These are phyloP conservation scores for Vombatus ursinus DNA, from an alignment of 2,113 vertebrate species.

Conservation along the genomic window DNA sequence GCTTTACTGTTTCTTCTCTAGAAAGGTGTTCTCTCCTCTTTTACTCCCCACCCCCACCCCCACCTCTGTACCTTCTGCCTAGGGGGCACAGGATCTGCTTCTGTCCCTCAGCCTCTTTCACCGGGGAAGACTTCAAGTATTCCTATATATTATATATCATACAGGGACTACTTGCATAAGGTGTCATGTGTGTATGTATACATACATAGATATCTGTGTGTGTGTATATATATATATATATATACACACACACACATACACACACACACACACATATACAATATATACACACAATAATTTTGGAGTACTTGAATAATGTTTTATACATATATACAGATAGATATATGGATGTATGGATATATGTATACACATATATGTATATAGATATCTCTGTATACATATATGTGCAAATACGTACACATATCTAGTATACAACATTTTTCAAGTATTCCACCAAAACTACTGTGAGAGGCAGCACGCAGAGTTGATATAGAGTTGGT, in stretches of 20 bases:
- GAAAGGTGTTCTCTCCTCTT: background rate
- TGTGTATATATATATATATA: too few relatives aligned
- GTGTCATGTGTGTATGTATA: background rate
- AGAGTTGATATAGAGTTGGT: background rate
- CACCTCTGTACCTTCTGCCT: background rate
- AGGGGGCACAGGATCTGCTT: too few relatives aligned
- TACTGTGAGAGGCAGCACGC: background rate
- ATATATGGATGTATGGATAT: too few relatives aligned
- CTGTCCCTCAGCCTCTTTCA: background rate
- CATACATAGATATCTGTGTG: background rate
- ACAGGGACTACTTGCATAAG: background rate
- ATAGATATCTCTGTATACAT: too few relatives aligned
- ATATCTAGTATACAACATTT: background rate
- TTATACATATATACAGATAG: background rate
- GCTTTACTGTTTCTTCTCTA: background rate
- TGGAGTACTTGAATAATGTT: background rate
- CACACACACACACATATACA: too few relatives aligned
- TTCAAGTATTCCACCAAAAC: background rate
- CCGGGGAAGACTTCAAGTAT: background rate
- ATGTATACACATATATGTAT: too few relatives aligned
- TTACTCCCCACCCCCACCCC: rapidly evolving
- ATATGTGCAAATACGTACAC: too few relatives aligned
- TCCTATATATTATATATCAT: background rate
- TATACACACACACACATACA: too few relatives aligned
- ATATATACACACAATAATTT: too few relatives aligned